phyloP scores from a whole-genome alignment of 2,113 vertebrate genomes.

The Synodontis membranacea region DNA sequence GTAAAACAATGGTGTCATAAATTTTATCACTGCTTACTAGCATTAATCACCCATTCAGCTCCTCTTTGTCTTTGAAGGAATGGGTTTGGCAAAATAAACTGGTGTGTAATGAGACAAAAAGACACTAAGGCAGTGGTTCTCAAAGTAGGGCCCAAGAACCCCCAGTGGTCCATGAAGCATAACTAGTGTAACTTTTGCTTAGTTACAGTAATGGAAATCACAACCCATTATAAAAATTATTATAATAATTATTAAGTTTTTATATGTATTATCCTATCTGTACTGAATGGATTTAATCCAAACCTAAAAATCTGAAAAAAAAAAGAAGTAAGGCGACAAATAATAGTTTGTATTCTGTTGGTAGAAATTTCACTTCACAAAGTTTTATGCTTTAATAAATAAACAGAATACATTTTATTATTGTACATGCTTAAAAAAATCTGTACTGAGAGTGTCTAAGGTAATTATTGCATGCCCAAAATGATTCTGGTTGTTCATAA shows the following conservation, averaged over 20 bases:
- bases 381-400: background rate
- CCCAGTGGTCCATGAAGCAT: background rate
- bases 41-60: background rate
- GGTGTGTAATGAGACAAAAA: background rate
- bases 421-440: background rate
- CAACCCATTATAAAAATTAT: background rate
- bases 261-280: background rate
- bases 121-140: background rate
- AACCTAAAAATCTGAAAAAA: background rate
- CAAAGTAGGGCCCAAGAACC: background rate
- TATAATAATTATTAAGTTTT: background rate
- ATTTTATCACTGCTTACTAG: background rate
- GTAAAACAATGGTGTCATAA: slow-evolving; percentile 8
- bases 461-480: background rate
- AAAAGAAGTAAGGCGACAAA: background rate
- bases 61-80: background rate
- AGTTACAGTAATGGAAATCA: background rate
- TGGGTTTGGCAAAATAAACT: background rate
- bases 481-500: background rate
- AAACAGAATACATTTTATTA: background rate
- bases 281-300: background rate
- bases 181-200: background rate
- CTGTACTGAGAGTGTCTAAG: background rate
- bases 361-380: background rate
- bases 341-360: background rate